phyloP scores from a whole-genome alignment of 1,140 invertebrate genomes.

The Sarcophaga peregrina region DNA sequence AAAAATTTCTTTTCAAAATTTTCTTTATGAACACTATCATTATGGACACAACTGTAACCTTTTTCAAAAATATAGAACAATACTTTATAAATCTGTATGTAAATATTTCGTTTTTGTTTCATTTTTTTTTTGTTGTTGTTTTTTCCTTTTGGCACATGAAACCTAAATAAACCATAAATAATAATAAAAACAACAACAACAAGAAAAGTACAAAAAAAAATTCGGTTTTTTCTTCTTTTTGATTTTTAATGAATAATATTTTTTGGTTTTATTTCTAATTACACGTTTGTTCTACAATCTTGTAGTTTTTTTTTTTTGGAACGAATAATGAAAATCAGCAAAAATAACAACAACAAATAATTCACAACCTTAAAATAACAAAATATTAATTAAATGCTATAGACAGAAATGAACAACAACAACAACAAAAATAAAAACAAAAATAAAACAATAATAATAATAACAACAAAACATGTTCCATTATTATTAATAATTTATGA shows the following conservation, averaged over 20 bases:
- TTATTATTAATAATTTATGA: neutral
- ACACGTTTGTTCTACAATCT: neutral
- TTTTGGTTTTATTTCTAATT: neutral
- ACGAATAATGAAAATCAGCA: neutral
- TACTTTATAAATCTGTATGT: no score
- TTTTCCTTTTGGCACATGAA: neutral
- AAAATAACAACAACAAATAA: neutral
- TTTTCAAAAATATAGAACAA: neutral
- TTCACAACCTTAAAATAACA: neutral
- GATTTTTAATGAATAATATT: neutral
- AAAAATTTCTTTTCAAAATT: no score
- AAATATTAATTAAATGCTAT: conserved; percentile 6
- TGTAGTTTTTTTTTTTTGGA: neutral
- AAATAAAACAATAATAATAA: no score
- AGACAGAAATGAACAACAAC: neutral
- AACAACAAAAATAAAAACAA: neutral
- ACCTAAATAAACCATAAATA: conserved; percentile 12
- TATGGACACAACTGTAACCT: neutral
- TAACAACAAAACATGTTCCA: conserved; percentile 9
- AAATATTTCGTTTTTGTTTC: neutral
- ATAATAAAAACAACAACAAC: neutral
- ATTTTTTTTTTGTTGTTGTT: neutral
- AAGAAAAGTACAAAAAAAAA: no score
- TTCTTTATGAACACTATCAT: neutral
- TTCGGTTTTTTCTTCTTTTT: no score